A percentile compares a stretch with the other conserved stretches of the same genome.
Evolutionary conservation across 2,888 invertebrate species (phyloP).

Genomic region (Tuberolachnus salignus): DNA sequence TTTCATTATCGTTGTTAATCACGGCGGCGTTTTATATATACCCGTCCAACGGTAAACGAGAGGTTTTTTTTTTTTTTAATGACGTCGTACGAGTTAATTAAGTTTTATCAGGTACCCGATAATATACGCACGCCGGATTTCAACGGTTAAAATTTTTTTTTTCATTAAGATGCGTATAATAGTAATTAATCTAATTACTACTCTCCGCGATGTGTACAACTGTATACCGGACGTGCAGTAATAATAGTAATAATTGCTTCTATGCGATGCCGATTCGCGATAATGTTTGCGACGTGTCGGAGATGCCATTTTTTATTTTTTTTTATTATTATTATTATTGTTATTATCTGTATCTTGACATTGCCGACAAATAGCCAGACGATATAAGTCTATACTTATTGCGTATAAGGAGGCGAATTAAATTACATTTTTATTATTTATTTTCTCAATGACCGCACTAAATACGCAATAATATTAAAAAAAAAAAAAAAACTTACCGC

Average conservation of each 20-base stretch:
- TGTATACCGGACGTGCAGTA: too few relatives aligned
- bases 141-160: neutral
- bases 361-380: neutral
- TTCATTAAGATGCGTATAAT: too few relatives aligned
- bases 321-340: too few relatives aligned
- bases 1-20: neutral
- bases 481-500: too few relatives aligned
- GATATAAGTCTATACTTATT: neutral
- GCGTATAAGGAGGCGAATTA: slow-evolving; percentile 11
- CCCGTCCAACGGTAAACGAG: neutral
- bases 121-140: neutral
- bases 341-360: too few relatives aligned
- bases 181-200: slow-evolving; percentile 6
- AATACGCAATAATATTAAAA: too few relatives aligned
- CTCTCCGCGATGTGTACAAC: neutral
- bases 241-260: neutral
- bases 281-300: neutral
- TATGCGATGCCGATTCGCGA: neutral
- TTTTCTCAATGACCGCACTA: too few relatives aligned
- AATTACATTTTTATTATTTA: slow-evolving; percentile 16
- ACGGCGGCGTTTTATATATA: too few relatives aligned
- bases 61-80: too few relatives aligned
- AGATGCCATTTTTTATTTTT: slow-evolving; percentile 19
- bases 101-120: neutral
- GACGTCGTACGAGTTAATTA: too few relatives aligned